Evolutionary conservation across 2,797 vertebrate species (phyloP).

Genomic region (Neostethus bicornis): DNA sequence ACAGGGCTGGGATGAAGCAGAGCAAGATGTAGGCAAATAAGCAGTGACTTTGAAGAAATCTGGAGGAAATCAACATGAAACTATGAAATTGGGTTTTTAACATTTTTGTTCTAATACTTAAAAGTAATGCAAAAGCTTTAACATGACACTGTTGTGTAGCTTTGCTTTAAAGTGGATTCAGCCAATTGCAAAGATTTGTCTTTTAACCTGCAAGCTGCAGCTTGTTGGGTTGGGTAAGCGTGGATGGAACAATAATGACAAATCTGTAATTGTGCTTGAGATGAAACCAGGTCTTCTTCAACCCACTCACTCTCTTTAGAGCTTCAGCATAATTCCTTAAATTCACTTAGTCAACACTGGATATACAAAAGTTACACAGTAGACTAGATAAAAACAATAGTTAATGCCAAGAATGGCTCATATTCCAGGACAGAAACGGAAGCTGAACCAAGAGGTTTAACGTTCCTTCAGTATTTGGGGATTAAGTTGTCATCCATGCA

Average conservation of each 20-base stretch:
- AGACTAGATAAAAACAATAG: slow-evolving; percentile 33
- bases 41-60: slow-evolving; percentile 50
- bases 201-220: slow-evolving; percentile 42
- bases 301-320: slow-evolving; percentile 49
- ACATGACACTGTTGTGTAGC: slow-evolving; percentile 7
- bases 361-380: slow-evolving; percentile 35
- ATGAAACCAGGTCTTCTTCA: slow-evolving; percentile 52
- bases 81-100: slow-evolving; percentile 6
- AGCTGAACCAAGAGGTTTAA: slow-evolving; percentile 14
- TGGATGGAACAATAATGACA: slow-evolving; percentile 49
- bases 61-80: slow-evolving; percentile 34
- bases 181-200: slow-evolving; percentile 19
- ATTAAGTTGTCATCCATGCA: slow-evolving; percentile 44
- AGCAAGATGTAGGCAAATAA: slow-evolving; percentile 52
- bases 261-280: slow-evolving; percentile 60
- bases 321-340: slow-evolving; percentile 47
- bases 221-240: slow-evolving; percentile 42
- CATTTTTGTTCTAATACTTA: neutral
- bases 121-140: slow-evolving; percentile 8
- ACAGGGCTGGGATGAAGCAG: slow-evolving; percentile 63
- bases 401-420: slow-evolving; percentile 29
- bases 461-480: slow-evolving; percentile 25
- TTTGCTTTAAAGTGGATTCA: slow-evolving; percentile 27
- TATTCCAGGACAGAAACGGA: slow-evolving; percentile 30
- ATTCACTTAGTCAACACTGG: slow-evolving; percentile 46